Conservation (phyloP, 2,888 invertebrate genomes). For the Eudemis profundana region DNA sequence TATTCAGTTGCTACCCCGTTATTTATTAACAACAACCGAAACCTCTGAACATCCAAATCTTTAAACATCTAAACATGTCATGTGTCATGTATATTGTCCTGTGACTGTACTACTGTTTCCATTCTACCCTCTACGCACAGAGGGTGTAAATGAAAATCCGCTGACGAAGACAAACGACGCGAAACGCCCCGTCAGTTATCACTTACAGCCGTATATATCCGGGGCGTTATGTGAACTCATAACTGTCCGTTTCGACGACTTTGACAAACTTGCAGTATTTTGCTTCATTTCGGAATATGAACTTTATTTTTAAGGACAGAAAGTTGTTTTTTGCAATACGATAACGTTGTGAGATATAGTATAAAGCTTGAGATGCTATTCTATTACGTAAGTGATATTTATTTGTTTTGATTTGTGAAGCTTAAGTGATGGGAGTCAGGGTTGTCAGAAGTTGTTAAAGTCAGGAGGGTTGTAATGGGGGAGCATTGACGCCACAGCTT, state of each 20-base stretch:
- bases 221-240: constrained; percentile 22
- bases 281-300: not conserved
- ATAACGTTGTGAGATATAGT: not conserved
- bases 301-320: not conserved
- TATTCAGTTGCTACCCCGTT: too few relatives aligned
- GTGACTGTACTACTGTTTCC: constrained; percentile 24
- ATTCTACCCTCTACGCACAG: constrained; percentile 36
- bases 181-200: constrained; percentile 45
- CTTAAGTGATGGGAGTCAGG: constrained; percentile 26
- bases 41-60: too few relatives aligned
- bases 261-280: not conserved
- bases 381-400: constrained; percentile 34
- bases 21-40: too few relatives aligned
- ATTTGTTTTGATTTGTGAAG: constrained; percentile 41
- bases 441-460: constrained; percentile 18
- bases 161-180: constrained; percentile 59
- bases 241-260: constrained; percentile 5
- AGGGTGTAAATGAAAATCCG: constrained; percentile 56
- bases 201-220: constrained; percentile 32
- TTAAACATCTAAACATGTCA: too few relatives aligned
- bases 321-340: not conserved
- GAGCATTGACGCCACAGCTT: constrained; percentile 15
- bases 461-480: constrained; percentile 16
- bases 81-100: constrained; percentile 14
- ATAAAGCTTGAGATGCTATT: not conserved